Base-by-base conservation (phyloP, 1,140 invertebrate genomes). In the Wasmannia auropunctata region DNA sequence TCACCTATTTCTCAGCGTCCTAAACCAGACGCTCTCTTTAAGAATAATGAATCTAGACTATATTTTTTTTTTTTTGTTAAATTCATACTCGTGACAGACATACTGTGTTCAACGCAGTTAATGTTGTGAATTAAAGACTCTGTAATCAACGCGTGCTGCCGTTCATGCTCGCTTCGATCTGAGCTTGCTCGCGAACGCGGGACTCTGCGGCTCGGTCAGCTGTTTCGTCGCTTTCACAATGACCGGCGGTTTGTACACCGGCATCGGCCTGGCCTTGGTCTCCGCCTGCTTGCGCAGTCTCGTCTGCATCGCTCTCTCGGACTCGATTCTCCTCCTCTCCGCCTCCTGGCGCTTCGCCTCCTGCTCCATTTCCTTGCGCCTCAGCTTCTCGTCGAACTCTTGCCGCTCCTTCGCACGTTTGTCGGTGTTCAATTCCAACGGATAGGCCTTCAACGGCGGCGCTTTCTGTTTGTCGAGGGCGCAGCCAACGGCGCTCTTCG, bases 351-450 rank as follows among this genome's bases (percentile, higher is more conserved):
- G 92, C 4, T 89, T 84, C 5, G 85, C 86, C n/a, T 91, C 91
- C 1, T 92, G 84, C 14, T 91, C 81, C 6, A 87, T 80, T 89
- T 95, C 93, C 28, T 93, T 94, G 10, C 90, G 90, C 40, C 91
- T 95, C 0, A 95, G 7, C 11, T 93, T 93, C 16, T 95, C 92
- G 31, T 95, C 93, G 74, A 93, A 95, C 40, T 93, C 92, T 1
- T 81, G 85, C 70, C 95, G 87, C 40, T 95, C 90, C 22, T 86
- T 92, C 0, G 94, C 93, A 60, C 95, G 89, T 65, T 93, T 94
- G 19, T 95, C 94, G 0, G 94, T 94, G 49, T 94, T 94, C 7
- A 94, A 86, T 72, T 94, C 89, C 22, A 93, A 3, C 10, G 87
- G 90, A 31, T 89, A 74, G 8, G 79, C 19, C 22, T 67, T 75